Percentiles rank a stretch among this genome's conserved stretches.
Evolutionary conservation across 2,113 vertebrate species (phyloP).

Genomic region (Cacatua alba): DNA sequence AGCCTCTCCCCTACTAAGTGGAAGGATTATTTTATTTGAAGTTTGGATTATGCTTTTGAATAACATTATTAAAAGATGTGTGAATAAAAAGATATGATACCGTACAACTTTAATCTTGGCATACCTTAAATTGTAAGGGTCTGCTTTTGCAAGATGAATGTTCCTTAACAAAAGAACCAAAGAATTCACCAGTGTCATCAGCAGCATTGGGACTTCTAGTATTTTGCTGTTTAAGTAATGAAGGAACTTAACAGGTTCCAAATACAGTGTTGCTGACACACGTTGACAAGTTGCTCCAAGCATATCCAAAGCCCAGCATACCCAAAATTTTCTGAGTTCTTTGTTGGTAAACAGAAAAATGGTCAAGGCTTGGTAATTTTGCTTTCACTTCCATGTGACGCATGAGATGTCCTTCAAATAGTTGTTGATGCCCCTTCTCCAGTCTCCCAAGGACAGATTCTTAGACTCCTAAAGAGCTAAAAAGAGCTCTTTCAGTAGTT

Average conservation of each 20-base stretch:
- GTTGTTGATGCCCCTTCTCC: background rate
- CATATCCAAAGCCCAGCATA: background rate
- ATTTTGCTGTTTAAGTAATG: background rate
- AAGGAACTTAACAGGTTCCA: background rate
- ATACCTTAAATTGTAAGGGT: background rate
- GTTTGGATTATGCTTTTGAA: background rate
- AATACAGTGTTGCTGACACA: background rate
- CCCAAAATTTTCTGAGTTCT: background rate
- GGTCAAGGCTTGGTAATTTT: background rate
- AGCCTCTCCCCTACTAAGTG: background rate
- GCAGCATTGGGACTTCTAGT: background rate
- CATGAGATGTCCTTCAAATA: background rate
- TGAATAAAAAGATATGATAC: background rate
- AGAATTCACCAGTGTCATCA: background rate
- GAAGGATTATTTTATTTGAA: background rate
- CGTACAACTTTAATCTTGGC: background rate
- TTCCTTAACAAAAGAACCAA: background rate
- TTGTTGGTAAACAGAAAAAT: background rate
- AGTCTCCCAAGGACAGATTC: background rate
- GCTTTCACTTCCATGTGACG: background rate
- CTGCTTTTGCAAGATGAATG: background rate
- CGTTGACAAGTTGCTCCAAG: background rate
- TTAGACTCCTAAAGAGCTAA: background rate
- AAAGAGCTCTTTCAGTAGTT: background rate
- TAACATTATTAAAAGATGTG: background rate